Evolutionary conservation across 2,888 invertebrate species (phyloP).

Genomic region (Cyaniris semiargus): DNA sequence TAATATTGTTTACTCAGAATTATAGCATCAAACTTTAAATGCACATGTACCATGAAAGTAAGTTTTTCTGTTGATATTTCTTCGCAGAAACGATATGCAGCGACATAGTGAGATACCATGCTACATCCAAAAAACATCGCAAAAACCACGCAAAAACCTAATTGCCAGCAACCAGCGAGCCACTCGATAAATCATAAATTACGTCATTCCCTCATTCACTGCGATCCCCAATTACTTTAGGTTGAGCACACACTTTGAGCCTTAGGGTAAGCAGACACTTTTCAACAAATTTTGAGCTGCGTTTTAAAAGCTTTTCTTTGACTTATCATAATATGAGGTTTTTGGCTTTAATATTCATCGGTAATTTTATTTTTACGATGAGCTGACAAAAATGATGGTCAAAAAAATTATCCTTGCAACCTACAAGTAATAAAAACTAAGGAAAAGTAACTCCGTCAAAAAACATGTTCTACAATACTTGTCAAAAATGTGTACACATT

Average conservation of each 20-base stretch:
- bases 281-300: not conserved
- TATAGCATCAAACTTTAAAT: no score
- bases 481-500: no score
- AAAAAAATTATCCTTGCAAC: no score
- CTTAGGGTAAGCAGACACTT: not conserved
- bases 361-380: no score
- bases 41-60: not conserved
- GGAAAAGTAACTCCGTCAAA: no score
- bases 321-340: no score
- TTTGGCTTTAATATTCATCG: no score
- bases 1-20: no score
- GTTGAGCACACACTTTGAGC: not conserved
- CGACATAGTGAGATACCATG: not conserved
- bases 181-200: not conserved
- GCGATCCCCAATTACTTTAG: not conserved
- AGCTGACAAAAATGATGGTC: no score
- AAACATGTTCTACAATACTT: no score
- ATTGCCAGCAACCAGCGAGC: not conserved
- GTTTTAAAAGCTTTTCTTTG: no score
- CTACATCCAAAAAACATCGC: constrained; percentile 7
- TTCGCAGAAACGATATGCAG: not conserved
- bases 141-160: not conserved
- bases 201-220: not conserved
- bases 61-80: not conserved
- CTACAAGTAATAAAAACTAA: no score